Conservation (phyloP, 2,888 invertebrate species). For the Thecocarcelia acutangulata region DNA sequence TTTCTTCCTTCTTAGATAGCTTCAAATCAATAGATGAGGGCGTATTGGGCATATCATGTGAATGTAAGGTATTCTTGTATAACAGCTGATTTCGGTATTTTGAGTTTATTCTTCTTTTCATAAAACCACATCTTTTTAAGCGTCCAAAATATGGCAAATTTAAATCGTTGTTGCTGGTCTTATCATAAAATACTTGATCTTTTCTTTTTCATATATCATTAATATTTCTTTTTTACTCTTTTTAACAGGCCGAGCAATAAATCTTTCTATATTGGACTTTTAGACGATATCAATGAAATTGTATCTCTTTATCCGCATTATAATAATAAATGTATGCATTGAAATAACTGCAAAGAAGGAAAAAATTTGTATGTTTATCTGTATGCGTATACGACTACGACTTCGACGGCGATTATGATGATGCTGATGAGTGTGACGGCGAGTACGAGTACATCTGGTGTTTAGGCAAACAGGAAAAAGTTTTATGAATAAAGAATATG, state of each 20-base stretch:
- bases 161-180: constrained; percentile 67
- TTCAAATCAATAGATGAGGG: too few species aligned
- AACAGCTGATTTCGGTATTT: too few species aligned
- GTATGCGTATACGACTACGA: constrained; percentile 59
- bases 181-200: constrained; percentile 66
- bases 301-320: constrained; percentile 81
- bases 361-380: constrained; percentile 48
- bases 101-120: too few species aligned
- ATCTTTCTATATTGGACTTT: constrained; percentile 81
- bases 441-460: constrained; percentile 64
- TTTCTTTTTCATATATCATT: constrained; percentile 60
- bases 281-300: constrained; percentile 81
- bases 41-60: too few species aligned
- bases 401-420: constrained; percentile 52
- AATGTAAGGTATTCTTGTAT: too few species aligned
- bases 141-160: neutral
- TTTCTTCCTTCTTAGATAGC: too few species aligned
- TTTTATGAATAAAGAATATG: constrained; percentile 50
- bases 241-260: constrained; percentile 75
- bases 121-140: too few species aligned
- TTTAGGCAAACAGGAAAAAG: constrained; percentile 39
- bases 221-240: constrained; percentile 29
- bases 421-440: constrained; percentile 49
- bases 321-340: constrained; percentile 79
- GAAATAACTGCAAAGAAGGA: constrained; percentile 50